Evolutionary conservation across 2,113 vertebrate genomes (phyloP), one percentile per base, ranked within the genome.

Genomic region (Platichthys flesus): DNA sequence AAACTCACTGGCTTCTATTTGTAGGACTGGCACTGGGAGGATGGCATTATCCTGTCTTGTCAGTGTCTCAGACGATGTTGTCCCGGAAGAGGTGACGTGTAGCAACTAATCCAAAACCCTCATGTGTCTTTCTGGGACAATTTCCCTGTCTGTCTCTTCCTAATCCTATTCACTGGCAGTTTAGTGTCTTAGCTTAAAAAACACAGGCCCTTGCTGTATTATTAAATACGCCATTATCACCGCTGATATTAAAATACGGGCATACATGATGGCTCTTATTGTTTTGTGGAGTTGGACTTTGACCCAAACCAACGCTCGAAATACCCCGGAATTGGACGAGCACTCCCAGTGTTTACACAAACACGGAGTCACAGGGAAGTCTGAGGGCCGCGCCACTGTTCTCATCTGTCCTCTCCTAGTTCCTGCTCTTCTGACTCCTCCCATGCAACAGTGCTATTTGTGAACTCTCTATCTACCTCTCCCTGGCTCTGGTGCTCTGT

Each of bases 271-370:
- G 13, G 14, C 56, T 12, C 70, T 42, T 68, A 75, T 57, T 77
- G 85, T 66, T 63, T 69, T 40, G 84, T 75, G 69, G 73, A 93
- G 90, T 74, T 85, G 91, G 92, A 51, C 42, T 72, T 51, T 40
- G 24, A 71, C 45, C 59, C 16, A 3, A 20, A 58, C 31, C 57
- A 40, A 59, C 65, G 52, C 37, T 26, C 24, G 49, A 67, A 65
- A 84, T 47, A 51, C 66, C 52, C 74, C 83, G 26, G 91, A 93
- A 95, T 95, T 95, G 92, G 93, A 93, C 91, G 92, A 91, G 88
- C 93, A 52, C 95, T 94, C 92, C 94, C 94, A 90, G 91, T 94
- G 92, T 95, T 95, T 92, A 94, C 92, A 87, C 87, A 84, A 88
- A 74, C 8, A 93, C 94, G 93, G 95, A 83, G 95, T 94, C 80